These are phyloP conservation scores for Phalera bucephala DNA, from an alignment of 2,888 invertebrate genomes.

Conservation along the genomic window DNA sequence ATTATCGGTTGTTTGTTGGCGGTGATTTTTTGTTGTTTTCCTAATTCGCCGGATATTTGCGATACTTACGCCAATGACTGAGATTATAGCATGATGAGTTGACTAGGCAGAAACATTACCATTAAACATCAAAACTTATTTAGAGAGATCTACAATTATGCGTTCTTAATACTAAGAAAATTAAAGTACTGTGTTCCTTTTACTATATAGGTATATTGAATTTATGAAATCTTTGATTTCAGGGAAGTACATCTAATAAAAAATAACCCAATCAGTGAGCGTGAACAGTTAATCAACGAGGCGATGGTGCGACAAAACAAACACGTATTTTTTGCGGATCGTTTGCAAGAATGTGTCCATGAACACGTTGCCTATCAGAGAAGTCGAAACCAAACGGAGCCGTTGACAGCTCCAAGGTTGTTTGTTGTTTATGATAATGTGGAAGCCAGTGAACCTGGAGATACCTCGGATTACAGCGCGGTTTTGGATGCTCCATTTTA, in stretches of 20 bases:
- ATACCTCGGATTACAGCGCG: constrained; percentile 83
- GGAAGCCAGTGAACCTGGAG: constrained; percentile 86
- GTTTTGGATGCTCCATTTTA: constrained; percentile 84
- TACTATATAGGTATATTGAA: no score
- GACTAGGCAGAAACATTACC: no score
- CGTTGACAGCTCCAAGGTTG: constrained; percentile 85
- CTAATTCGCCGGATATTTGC: no score
- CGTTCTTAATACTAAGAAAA: no score
- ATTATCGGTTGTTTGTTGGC: constrained; percentile 43
- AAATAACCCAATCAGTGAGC: constrained; percentile 70
- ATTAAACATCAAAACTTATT: no score
- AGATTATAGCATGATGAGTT: no score
- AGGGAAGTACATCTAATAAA: constrained; percentile 82
- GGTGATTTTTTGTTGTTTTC: constrained; percentile 48
- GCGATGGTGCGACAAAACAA: constrained; percentile 83
- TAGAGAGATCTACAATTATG: constrained; percentile 2
- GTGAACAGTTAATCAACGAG: constrained; percentile 76
- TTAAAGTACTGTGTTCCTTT: no score
- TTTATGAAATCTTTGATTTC: constrained; percentile 38
- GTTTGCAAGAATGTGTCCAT: constrained; percentile 86
- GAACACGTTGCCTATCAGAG: constrained; percentile 82
- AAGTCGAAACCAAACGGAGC: constrained; percentile 63
- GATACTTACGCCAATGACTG: no score
- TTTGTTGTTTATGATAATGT: constrained; percentile 89
- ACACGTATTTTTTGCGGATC: constrained; percentile 86